These are phyloP conservation scores for Phyto melanocephala DNA, from an alignment of 2,888 invertebrate genomes.

Conservation along the genomic window DNA sequence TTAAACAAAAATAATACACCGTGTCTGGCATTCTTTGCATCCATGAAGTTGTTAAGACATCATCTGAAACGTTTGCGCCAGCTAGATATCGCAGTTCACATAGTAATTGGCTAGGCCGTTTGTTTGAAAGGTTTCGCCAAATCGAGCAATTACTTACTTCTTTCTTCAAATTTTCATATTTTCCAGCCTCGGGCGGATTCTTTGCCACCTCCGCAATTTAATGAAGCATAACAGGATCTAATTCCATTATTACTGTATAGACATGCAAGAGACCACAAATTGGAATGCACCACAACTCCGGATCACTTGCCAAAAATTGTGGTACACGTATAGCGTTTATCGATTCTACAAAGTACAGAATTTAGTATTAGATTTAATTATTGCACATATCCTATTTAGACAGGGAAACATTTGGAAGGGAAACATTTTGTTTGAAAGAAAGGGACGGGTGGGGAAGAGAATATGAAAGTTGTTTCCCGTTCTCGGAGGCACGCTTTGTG, in stretches of 20 bases:
- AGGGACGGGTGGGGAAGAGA: no score
- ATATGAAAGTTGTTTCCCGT: no score
- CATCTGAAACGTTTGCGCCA: conserved; percentile 31
- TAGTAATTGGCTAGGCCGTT: conserved; percentile 40
- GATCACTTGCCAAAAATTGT: conserved; percentile 24
- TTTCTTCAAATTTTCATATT: conserved; percentile 54
- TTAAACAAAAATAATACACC: conserved; percentile 47
- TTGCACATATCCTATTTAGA: no score
- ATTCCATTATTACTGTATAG: conserved; percentile 1
- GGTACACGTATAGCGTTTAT: no score
- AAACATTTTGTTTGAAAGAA: no score
- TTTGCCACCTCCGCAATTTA: conserved; percentile 47
- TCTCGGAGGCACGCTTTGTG: no score
- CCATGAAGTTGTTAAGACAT: conserved; percentile 33
- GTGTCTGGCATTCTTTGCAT: conserved; percentile 48
- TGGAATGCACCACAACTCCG: conserved; percentile 46
- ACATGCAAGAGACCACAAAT: conserved; percentile 46
- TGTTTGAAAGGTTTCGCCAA: conserved; percentile 40
- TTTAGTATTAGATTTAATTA: no score
- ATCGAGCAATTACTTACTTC: conserved; percentile 47
- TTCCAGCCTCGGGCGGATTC: conserved; percentile 44
- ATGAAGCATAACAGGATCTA: conserved; percentile 27
- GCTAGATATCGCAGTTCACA: conserved; percentile 45
- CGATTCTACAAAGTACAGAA: no score
- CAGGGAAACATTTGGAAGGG: no score